phyloP scores from a whole-genome alignment of 1,140 invertebrate species.

The Drosophila kohkoa region DNA sequence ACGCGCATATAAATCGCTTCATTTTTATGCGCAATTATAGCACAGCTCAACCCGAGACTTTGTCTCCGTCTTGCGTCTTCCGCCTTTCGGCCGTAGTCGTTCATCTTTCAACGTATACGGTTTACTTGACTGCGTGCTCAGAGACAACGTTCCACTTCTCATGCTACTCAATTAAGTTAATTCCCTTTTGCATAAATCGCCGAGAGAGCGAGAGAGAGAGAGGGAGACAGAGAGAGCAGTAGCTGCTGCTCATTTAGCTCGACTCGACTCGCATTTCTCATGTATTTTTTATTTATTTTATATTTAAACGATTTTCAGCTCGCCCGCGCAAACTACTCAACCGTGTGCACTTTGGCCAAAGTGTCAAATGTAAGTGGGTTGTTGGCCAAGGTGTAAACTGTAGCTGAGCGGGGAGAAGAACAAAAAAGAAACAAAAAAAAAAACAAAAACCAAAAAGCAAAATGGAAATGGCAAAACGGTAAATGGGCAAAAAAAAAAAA shows the following conservation, averaged over 20 bases:
- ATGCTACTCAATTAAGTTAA: constrained; percentile 77
- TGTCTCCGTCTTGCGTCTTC: no score
- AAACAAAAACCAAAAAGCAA: neutral
- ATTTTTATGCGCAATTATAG: constrained; percentile 78
- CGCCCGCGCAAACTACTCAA: constrained; percentile 57
- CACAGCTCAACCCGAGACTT: constrained; percentile 1
- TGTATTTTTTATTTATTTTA: constrained; percentile 75
- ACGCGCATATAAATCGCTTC: constrained; percentile 82
- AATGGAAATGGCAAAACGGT: neutral
- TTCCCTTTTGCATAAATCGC: constrained; percentile 70
- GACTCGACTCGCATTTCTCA: constrained; percentile 43
- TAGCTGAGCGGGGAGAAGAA: neutral
- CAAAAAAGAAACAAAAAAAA: no score
- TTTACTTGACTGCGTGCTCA: constrained; percentile 14
- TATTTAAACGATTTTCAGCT: constrained; percentile 71
- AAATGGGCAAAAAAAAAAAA: constrained; percentile 15
- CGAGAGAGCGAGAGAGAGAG: neutral
- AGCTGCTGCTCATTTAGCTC: constrained; percentile 29
- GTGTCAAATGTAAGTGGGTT: constrained; percentile 53
- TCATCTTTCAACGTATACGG: constrained; percentile 1
- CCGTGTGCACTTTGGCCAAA: constrained; percentile 69
- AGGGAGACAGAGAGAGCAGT: neutral
- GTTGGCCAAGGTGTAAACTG: constrained; percentile 4
- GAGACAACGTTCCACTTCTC: constrained; percentile 20
- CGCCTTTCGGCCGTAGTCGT: neutral